Evolutionary conservation across 1,140 invertebrate genomes (phyloP).

Genomic region (Aphelenchoides fujianensis): DNA sequence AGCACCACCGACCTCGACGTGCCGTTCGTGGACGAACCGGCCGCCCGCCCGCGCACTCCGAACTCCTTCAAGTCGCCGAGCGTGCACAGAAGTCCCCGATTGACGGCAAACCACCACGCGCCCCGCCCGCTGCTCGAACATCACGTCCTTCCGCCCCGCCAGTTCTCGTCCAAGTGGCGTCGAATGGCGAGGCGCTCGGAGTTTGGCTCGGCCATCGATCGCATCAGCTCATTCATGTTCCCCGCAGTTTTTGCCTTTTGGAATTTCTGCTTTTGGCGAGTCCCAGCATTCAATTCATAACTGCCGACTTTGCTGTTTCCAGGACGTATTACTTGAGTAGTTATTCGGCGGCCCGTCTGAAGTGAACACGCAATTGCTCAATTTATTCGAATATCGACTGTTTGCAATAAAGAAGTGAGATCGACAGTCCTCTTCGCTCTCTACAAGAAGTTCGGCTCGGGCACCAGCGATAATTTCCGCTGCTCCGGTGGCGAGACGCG

Average conservation of each 20-base stretch:
- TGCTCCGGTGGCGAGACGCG: not conserved
- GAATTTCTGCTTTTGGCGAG: slow-evolving; percentile 37
- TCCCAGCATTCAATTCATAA: no score
- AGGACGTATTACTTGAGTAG: no score
- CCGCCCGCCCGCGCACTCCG: not conserved
- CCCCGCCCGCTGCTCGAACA: slow-evolving; percentile 8
- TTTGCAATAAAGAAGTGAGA: no score
- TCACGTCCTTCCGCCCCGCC: slow-evolving; percentile 6
- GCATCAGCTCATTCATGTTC: slow-evolving; percentile 54
- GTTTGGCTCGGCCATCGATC: slow-evolving; percentile 52
- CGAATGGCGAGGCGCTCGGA: slow-evolving; percentile 36
- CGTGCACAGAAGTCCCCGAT: slow-evolving; percentile 12
- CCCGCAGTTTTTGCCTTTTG: slow-evolving; percentile 57
- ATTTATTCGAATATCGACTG: no score
- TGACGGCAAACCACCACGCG: slow-evolving; percentile 22
- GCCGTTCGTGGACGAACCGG: slow-evolving; percentile 7
- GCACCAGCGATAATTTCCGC: not conserved
- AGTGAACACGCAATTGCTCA: no score
- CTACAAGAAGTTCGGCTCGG: no score
- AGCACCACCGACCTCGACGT: slow-evolving; percentile 3
- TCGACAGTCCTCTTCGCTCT: no score
- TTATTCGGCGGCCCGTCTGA: no score
- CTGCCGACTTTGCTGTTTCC: no score
- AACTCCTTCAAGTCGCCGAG: slow-evolving; percentile 13
- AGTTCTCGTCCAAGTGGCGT: slow-evolving; percentile 26